Evolutionary conservation across 2,113 vertebrate genomes (phyloP).

Genomic region (Sclerurus mexicanus): DNA sequence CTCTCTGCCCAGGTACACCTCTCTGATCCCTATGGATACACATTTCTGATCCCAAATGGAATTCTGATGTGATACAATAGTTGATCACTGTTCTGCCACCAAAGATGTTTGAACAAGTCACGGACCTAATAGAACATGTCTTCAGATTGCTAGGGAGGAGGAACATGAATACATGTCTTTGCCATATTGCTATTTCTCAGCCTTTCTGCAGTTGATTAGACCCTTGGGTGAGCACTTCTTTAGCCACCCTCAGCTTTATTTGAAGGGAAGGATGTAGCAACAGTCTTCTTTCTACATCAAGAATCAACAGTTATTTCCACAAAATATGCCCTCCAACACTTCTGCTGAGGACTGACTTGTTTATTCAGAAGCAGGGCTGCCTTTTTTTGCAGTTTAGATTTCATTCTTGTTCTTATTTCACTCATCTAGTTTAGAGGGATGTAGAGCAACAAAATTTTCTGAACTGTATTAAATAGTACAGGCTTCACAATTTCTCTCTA

Average conservation of each 20-base stretch:
- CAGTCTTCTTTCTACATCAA: neutral
- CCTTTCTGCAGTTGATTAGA: neutral
- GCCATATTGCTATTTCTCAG: neutral
- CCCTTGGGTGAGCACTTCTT: neutral
- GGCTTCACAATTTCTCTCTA: neutral
- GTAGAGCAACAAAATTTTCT: neutral
- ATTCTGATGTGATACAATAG: neutral
- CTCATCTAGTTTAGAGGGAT: neutral
- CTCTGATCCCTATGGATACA: neutral
- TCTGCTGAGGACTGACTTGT: neutral
- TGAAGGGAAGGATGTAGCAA: neutral
- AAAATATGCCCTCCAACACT: neutral
- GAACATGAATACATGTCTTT: neutral
- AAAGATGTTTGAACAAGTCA: neutral
- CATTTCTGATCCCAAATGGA: fast-evolving
- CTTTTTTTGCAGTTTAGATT: neutral
- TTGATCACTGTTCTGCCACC: neutral
- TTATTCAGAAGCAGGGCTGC: neutral
- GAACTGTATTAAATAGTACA: neutral
- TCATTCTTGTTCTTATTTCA: neutral
- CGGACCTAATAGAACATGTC: neutral
- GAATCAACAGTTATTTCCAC: fast-evolving
- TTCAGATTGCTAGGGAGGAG: neutral
- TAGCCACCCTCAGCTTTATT: neutral
- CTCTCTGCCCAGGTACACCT: neutral